Base-by-base conservation (phyloP, 2,113 vertebrate genomes). In the Puntigrus tetrazona region DNA sequence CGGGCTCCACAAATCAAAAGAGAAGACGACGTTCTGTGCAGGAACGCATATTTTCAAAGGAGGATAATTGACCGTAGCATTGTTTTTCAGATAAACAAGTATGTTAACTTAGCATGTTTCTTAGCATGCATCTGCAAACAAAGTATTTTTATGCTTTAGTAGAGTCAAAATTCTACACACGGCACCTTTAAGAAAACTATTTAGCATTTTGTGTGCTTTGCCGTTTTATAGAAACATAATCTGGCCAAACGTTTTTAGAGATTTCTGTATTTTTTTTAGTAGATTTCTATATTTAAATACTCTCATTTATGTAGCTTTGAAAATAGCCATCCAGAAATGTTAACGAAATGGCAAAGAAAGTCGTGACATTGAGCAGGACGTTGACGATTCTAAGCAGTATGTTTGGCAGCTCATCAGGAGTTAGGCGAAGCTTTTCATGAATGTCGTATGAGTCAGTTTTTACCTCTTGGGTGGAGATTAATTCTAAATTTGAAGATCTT, bases 401-500 rank as follows among this genome's bases (percentile, higher is more conserved):
- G 8, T 76, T 55, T 55, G 74, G 27, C 47, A 34, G 47, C 27
- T 76, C 22, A n/a, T 57, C 52, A n/a, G 52, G 52, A n/a, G 34
- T 70, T 10, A 70, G 67, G 73, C 52, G 45, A 76, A 55, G 20
- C 27, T 22, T 52, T n/a, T 52, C 45, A 55, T 22, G 20, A 6
- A 55, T 20, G 18, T 29, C 0, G 29, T n/a, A 34, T 22, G 47
- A 76, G 47, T 76, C 20, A 14, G 4, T 77, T 73, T 73, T 70
- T 73, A 25, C 70, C 38, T 43, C 38, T 45, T 22, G 0, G 4
- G 18, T 36, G 7, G 31, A 77, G 31, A 59, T 78, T 78, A 38
- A 78, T 36, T 55, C 20, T 38, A 57, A 59, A 57, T 78, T 43
- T 78, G n/a, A 59, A 61, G 55, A 78, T 25, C 50, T 38, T 77